phyloP scores from a whole-genome alignment of 2,888 invertebrate species.

The Leptogaster cylindrica region DNA sequence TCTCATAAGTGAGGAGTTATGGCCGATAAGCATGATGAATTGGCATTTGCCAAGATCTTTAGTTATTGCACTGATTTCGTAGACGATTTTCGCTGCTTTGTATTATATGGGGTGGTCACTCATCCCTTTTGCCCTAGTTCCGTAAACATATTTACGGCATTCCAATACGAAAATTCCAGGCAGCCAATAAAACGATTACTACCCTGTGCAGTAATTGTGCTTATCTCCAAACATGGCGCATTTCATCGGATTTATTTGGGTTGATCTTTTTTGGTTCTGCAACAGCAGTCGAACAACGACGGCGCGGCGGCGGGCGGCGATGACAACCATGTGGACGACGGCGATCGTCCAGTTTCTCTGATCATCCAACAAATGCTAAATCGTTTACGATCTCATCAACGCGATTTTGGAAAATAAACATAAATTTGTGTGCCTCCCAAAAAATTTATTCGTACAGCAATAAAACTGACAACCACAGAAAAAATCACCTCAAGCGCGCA shows the following conservation, averaged over 20 bases:
- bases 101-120: too few species aligned
- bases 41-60: neutral
- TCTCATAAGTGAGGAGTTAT: neutral
- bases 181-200: constrained; percentile 56
- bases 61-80: neutral
- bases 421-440: constrained; percentile 28
- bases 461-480: constrained; percentile 29
- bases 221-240: constrained; percentile 46
- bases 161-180: too few species aligned
- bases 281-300: too few species aligned
- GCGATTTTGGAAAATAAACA: constrained; percentile 38
- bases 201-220: constrained; percentile 55
- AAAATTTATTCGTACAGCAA: constrained; percentile 31
- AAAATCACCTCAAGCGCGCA: constrained; percentile 34
- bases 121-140: neutral
- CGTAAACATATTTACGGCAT: neutral
- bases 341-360: constrained; percentile 17
- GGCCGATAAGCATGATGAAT: neutral
- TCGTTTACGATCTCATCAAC: constrained; percentile 36
- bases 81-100: neutral
- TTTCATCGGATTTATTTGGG: neutral
- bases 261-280: neutral
- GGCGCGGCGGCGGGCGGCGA: too few species aligned
- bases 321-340: neutral
- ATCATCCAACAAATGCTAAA: neutral